Evolutionary conservation across 1,140 invertebrate species (phyloP).

Genomic region (Physella acuta): DNA sequence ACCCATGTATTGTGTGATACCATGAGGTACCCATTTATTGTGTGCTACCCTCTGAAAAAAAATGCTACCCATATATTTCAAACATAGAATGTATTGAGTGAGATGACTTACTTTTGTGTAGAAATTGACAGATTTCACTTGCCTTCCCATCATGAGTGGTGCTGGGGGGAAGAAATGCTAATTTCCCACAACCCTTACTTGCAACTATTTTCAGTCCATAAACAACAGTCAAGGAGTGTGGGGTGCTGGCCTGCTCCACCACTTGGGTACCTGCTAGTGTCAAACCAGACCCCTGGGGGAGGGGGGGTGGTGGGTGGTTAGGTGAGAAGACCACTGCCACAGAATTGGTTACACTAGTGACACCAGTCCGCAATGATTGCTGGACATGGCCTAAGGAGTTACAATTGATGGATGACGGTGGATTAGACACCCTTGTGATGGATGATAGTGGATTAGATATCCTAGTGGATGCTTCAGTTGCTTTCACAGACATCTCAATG

Average conservation of each 20-base stretch:
- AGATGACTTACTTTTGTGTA: conserved; percentile 14
- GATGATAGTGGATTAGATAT: too few species aligned
- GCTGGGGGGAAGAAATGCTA: background rate
- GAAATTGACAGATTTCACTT: background rate
- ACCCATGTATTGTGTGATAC: too few species aligned
- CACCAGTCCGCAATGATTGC: background rate
- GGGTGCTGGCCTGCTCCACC: too few species aligned
- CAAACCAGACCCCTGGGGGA: background rate
- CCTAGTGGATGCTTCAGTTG: background rate
- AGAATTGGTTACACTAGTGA: background rate
- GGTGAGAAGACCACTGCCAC: background rate
- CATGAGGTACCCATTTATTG: too few species aligned
- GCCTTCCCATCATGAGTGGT: background rate
- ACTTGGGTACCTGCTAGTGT: background rate
- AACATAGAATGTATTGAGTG: too few species aligned
- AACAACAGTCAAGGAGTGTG: conserved; percentile 1
- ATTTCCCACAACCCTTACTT: conserved; percentile 4
- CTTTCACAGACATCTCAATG: background rate
- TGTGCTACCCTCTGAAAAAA: too few species aligned
- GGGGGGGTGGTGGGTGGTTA: background rate
- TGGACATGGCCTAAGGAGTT: background rate
- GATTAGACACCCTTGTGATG: too few species aligned
- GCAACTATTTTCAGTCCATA: conserved; percentile 12
- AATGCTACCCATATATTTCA: too few species aligned
- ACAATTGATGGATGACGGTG: background rate